Percentiles rank a stretch among this genome's conserved stretches.
phyloP scores from a whole-genome alignment of 2,113 vertebrate species.

The Apaloderma vittatum region DNA sequence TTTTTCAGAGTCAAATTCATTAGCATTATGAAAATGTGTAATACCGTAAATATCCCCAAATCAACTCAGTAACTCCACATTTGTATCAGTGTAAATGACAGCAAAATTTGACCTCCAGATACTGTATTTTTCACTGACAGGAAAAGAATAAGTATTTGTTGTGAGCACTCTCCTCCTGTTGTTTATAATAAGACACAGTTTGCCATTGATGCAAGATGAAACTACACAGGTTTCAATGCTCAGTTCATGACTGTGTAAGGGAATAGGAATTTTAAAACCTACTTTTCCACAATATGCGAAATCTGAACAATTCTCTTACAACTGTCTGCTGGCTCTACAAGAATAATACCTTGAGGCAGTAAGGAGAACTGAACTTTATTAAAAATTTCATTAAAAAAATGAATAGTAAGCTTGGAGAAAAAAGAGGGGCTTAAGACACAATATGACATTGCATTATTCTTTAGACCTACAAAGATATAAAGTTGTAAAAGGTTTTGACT shows the following conservation, averaged over 20 bases:
- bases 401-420: not conserved
- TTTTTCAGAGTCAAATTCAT: slow-evolving; percentile 17
- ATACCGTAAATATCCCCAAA: not conserved
- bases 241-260: not conserved
- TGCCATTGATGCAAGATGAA: slow-evolving; percentile 21
- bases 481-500: not conserved
- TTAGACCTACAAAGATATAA: not conserved
- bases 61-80: not conserved
- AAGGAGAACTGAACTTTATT: slow-evolving; percentile 53
- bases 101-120: not conserved
- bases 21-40: slow-evolving; percentile 9
- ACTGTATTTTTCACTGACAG: not conserved
- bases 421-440: not conserved
- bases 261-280: not conserved
- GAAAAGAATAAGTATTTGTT: slow-evolving; percentile 7
- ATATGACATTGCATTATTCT: not conserved
- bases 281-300: slow-evolving; percentile 8
- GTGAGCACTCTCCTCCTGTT: not conserved
- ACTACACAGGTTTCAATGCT: not conserved
- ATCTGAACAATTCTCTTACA: not conserved
- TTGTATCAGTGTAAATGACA: not conserved
- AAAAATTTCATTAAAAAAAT: slow-evolving; percentile 47
- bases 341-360: slow-evolving; percentile 45
- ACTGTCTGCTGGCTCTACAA: not conserved
- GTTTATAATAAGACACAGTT: not conserved